A percentile compares a stretch with the other conserved stretches of the same genome.
Evolutionary conservation across 2,113 vertebrate species (phyloP).

Genomic region (Platycercus adscitus): DNA sequence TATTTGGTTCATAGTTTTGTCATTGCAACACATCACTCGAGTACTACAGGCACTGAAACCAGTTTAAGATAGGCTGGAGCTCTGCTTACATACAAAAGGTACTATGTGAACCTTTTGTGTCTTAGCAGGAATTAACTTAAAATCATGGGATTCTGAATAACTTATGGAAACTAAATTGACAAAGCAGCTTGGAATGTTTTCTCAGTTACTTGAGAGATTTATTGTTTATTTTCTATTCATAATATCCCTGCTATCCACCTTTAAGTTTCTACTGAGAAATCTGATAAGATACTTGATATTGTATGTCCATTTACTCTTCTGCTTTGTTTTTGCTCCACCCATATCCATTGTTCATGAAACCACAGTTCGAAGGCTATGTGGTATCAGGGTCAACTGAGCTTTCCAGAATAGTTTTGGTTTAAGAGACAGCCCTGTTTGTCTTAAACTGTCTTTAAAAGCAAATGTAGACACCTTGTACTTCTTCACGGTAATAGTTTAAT

Average conservation of each 20-base stretch:
- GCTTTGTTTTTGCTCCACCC: not conserved
- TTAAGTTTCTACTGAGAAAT: not conserved
- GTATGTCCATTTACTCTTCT: not conserved
- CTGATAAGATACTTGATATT: not conserved
- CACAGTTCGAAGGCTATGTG: not conserved
- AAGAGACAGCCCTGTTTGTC: not conserved
- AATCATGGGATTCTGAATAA: not conserved
- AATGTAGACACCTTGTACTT: not conserved
- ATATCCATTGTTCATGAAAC: not conserved
- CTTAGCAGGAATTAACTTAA: not conserved
- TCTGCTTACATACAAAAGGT: not conserved
- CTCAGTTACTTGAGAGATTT: not conserved
- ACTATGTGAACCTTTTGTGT: not conserved
- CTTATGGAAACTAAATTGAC: not conserved
- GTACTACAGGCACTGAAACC: fast-evolving
- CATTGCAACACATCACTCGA: not conserved
- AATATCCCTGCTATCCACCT: not conserved
- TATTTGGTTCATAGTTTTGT: not conserved
- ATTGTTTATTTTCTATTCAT: not conserved
- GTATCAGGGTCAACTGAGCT: not conserved
- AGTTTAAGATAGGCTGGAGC: not conserved
- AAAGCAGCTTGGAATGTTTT: not conserved
- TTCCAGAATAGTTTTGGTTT: not conserved
- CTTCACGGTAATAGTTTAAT: not conserved
- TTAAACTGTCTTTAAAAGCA: not conserved